phyloP scores from a whole-genome alignment of 2,797 vertebrate species.

The Sylvia borin region DNA sequence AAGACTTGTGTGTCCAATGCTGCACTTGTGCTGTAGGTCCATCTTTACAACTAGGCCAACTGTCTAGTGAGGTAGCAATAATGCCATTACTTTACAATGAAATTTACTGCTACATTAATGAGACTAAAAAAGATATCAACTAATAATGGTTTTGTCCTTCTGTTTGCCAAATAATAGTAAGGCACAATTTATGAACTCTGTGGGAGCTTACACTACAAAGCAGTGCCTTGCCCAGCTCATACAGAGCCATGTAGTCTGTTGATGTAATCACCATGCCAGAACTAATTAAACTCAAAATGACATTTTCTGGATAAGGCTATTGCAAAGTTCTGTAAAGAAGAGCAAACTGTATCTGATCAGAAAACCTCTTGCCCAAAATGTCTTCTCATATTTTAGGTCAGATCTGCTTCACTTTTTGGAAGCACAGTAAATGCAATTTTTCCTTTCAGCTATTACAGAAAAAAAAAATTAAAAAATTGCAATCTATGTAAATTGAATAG shows the following conservation, averaged over 20 bases:
- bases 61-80: background rate
- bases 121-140: background rate
- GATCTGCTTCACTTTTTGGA: background rate
- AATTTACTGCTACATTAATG: background rate
- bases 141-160: background rate
- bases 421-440: background rate
- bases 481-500: background rate
- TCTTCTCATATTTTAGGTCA: background rate
- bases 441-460: background rate
- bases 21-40: background rate
- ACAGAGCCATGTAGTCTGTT: background rate
- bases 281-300: conserved; percentile 27
- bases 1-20: background rate
- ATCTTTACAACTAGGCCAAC: background rate
- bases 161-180: background rate
- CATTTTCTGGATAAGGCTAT: background rate
- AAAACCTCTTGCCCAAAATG: background rate
- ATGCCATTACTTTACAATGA: background rate
- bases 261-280: conserved; percentile 16
- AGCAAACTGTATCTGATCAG: background rate
- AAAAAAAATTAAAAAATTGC: background rate
- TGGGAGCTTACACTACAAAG: background rate
- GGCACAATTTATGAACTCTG: conserved; percentile 5
- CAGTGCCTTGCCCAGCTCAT: background rate
- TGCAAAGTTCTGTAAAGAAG: background rate